These are phyloP conservation scores for Arothron firmamentum DNA, from an alignment of 2,113 vertebrate genomes.

Conservation along the genomic window DNA sequence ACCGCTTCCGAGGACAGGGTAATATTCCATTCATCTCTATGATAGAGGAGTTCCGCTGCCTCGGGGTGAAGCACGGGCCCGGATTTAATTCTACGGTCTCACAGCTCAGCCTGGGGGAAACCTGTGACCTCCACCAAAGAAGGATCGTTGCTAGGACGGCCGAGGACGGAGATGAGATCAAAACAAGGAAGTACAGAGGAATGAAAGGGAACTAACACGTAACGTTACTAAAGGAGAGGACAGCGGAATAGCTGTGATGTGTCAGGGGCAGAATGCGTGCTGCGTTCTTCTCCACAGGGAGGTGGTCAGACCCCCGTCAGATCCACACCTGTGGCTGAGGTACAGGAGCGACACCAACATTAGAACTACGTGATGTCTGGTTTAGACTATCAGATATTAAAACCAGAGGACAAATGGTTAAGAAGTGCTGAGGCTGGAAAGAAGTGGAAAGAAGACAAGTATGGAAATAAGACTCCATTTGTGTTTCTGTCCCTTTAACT, in stretches of 20 bases:
- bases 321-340: constrained; percentile 33
- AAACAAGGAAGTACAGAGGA: constrained; percentile 19
- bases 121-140: constrained; percentile 34
- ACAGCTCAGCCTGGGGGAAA: constrained; percentile 35
- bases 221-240: no score
- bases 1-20: constrained; percentile 27
- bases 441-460: no score
- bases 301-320: constrained; percentile 44
- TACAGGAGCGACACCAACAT: constrained; percentile 33
- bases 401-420: neutral
- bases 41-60: constrained; percentile 36
- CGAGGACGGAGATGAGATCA: neutral
- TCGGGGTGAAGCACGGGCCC: constrained; percentile 42
- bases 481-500: no score
- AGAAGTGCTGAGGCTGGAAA: no score
- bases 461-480: no score
- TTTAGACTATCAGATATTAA: constrained; percentile 25
- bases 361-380: constrained; percentile 30
- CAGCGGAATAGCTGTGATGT: constrained; percentile 5
- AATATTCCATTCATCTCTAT: constrained; percentile 48
- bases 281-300: constrained; percentile 36
- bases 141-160: constrained; percentile 34
- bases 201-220: no score
- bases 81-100: constrained; percentile 51
- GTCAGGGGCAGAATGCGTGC: constrained; percentile 15